A percentile compares a stretch with the other conserved stretches of the same genome.
Evolutionary conservation across 2,113 vertebrate species (phyloP).

Genomic region (Actinemys pallida): DNA sequence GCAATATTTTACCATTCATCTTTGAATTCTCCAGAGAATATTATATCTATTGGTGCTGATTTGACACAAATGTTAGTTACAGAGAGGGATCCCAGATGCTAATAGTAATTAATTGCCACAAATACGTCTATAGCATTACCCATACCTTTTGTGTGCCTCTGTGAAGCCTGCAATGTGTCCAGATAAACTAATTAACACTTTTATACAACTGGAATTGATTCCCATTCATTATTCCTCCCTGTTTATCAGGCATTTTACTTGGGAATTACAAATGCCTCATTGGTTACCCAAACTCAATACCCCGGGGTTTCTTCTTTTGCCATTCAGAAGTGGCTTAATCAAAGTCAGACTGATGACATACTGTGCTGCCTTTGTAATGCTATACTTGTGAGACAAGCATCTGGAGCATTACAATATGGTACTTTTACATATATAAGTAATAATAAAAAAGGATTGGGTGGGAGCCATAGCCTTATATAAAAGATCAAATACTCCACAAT

Average conservation of each 20-base stretch:
- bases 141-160: not conserved
- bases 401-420: conserved; percentile 59
- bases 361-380: conserved; percentile 30
- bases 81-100: not conserved
- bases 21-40: not conserved
- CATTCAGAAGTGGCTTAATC: conserved; percentile 31
- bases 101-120: conserved; percentile 32
- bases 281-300: conserved; percentile 18
- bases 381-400: conserved; percentile 52
- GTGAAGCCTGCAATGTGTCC: not conserved
- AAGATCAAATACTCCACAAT: conserved; percentile 47
- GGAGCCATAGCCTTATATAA: conserved; percentile 26
- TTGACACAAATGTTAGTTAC: conserved; percentile 1
- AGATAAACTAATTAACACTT: conserved; percentile 20
- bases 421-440: conserved; percentile 61
- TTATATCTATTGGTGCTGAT: not conserved
- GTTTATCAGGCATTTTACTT: conserved; percentile 13
- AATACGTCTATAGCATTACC: not conserved
- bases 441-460: not conserved
- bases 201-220: conserved; percentile 7
- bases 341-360: conserved; percentile 54
- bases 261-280: not conserved
- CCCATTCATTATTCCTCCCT: not conserved
- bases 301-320: conserved; percentile 46
- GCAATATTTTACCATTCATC: not conserved